Percentiles rank a stretch among this genome's conserved stretches.
Evolutionary conservation across 2,888 invertebrate genomes (phyloP).

Genomic region (Microctonus hyperodae): DNA sequence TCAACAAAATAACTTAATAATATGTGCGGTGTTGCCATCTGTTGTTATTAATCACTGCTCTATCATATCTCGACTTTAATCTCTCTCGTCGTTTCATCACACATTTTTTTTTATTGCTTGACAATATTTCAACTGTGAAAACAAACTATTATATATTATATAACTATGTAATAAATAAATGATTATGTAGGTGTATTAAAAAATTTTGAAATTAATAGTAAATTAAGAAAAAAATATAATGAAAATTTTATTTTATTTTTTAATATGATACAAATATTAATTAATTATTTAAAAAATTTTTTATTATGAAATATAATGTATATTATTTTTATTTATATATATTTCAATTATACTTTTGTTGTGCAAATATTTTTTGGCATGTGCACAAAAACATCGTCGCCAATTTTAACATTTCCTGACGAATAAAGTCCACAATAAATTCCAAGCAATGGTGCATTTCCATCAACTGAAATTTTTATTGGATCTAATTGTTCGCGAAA

Average conservation of each 20-base stretch:
- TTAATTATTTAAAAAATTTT: no score
- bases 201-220: no score
- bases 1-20: no score
- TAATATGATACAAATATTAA: no score
- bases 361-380: constrained; percentile 13
- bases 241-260: no score
- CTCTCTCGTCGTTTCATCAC: not conserved
- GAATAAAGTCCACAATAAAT: constrained; percentile 64
- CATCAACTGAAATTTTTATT: constrained; percentile 47
- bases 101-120: not conserved
- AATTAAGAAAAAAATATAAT: no score
- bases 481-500: constrained; percentile 46
- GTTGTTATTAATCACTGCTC: not conserved
- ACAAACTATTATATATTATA: no score
- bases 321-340: not conserved
- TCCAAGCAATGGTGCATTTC: constrained; percentile 64
- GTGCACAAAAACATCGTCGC: constrained; percentile 65
- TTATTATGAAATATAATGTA: no score
- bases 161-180: not conserved
- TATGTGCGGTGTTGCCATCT: not conserved
- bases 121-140: not conserved
- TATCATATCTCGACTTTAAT: not conserved
- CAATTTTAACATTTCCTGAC: constrained; percentile 63
- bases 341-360: constrained; percentile 7
- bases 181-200: no score